Percentiles rank a stretch among this genome's conserved stretches.
Evolutionary conservation across 2,888 invertebrate genomes (phyloP).

Genomic region (Argynnis bischoffii): DNA sequence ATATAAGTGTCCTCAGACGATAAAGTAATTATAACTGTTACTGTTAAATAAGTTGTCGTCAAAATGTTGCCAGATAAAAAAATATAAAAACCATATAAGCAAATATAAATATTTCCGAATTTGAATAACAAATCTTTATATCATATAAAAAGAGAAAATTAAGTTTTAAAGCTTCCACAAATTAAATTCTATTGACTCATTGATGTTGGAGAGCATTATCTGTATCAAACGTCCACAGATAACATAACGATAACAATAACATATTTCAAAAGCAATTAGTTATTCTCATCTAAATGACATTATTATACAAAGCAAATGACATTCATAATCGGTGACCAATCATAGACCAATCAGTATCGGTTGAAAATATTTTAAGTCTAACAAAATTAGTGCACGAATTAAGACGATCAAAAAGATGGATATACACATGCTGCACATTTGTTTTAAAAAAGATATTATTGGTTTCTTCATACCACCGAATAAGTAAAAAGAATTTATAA

Average conservation of each 20-base stretch:
- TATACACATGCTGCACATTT: no score
- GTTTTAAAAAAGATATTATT: no score
- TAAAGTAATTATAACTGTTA: background rate
- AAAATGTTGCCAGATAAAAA: no score
- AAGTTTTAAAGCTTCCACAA: conserved; percentile 1
- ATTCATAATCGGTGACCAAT: conserved; percentile 49
- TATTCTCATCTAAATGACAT: conserved; percentile 49
- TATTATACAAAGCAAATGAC: conserved; percentile 48
- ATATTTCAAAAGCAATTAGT: conserved; percentile 37
- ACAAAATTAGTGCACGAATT: background rate
- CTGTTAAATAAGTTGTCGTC: no score
- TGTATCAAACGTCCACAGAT: conserved; percentile 30
- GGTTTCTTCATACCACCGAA: no score
- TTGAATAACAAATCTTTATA: background rate
- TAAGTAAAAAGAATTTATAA: no score
- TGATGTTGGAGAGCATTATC: background rate
- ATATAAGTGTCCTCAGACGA: no score
- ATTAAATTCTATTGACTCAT: conserved; percentile 1
- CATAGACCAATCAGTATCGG: conserved; percentile 46
- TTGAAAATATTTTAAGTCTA: conserved; percentile 22
- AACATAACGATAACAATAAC: conserved; percentile 33
- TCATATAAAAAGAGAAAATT: background rate
- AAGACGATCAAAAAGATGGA: no score
- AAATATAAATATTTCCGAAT: no score
- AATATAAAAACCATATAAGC: no score